Evolutionary conservation across 37 sponge, comb jelly and placozoan genomes (phyloP).

Genomic region (Cliona cf. orientalis): DNA sequence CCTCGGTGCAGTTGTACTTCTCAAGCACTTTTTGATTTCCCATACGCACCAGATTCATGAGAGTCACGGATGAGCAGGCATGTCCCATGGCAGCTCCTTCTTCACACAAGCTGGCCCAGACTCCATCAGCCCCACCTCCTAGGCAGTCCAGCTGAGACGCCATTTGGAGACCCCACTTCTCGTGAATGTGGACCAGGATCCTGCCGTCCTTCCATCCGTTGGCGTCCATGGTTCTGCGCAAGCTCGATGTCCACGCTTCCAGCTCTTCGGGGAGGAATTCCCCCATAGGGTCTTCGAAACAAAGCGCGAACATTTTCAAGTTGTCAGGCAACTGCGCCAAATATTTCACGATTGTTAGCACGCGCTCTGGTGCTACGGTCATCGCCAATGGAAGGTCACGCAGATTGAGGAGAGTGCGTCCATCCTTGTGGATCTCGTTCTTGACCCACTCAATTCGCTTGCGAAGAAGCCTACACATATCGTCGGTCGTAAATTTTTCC

Average conservation of each 20-base stretch:
- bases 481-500: slow-evolving; percentile 54
- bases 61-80: slow-evolving; percentile 76
- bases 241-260: slow-evolving; percentile 75
- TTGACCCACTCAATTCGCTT: slow-evolving; percentile 68
- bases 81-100: slow-evolving; percentile 94
- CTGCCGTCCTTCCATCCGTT: slow-evolving; percentile 75
- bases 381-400: slow-evolving; percentile 81
- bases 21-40: slow-evolving; percentile 73
- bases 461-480: slow-evolving; percentile 59
- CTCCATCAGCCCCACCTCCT: slow-evolving; percentile 80
- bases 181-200: slow-evolving; percentile 77
- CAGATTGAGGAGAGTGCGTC: slow-evolving; percentile 73
- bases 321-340: slow-evolving; percentile 62
- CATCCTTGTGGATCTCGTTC: slow-evolving; percentile 32
- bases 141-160: slow-evolving; percentile 80
- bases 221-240: slow-evolving; percentile 71
- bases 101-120: slow-evolving; percentile 87
- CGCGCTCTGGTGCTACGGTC: slow-evolving; percentile 55
- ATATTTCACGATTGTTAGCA: slow-evolving; percentile 60
- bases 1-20: slow-evolving; percentile 71
- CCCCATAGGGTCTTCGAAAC: slow-evolving; percentile 83
- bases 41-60: slow-evolving; percentile 87
- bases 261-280: slow-evolving; percentile 82
- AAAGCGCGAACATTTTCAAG: slow-evolving; percentile 51
- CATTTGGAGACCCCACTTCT: slow-evolving; percentile 84